These are phyloP conservation scores for Antheraea assamensis DNA, from an alignment of 2,888 invertebrate species.

Conservation along the genomic window DNA sequence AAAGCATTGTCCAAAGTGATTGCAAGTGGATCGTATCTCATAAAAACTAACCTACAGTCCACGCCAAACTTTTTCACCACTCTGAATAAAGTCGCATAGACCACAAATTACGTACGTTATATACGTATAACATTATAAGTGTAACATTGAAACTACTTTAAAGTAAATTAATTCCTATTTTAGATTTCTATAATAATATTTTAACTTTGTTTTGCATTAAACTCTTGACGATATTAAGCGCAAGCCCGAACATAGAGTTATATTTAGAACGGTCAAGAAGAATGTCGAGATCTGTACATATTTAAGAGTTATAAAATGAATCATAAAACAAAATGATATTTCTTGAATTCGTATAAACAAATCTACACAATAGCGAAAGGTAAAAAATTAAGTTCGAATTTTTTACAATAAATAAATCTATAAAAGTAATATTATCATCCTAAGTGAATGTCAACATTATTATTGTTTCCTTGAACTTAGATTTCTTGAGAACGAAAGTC, in stretches of 20 bases:
- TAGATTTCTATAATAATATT: too few relatives aligned
- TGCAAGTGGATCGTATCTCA: neutral
- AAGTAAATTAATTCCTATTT: too few relatives aligned
- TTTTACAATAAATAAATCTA: neutral
- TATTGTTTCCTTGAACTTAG: neutral
- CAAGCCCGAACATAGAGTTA: too few relatives aligned
- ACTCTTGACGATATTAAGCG: too few relatives aligned
- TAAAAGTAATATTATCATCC: neutral
- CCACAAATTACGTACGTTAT: too few relatives aligned
- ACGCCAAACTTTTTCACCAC: neutral
- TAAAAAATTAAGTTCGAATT: neutral
- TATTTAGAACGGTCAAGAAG: too few relatives aligned
- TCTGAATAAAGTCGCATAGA: too few relatives aligned
- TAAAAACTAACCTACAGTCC: neutral
- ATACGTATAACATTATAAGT: too few relatives aligned
- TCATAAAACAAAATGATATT: neutral
- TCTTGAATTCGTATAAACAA: neutral
- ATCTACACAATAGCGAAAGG: neutral
- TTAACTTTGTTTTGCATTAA: too few relatives aligned
- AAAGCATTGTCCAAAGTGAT: neutral
- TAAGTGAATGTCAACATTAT: neutral
- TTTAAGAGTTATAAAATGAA: too few relatives aligned
- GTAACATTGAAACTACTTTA: too few relatives aligned
- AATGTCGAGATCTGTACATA: too few relatives aligned
- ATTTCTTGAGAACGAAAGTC: conserved; percentile 9